A percentile compares a stretch with the other conserved stretches of the same genome.
Conservation (phyloP, 2,888 invertebrate species). For the Trachelus tabidus region DNA sequence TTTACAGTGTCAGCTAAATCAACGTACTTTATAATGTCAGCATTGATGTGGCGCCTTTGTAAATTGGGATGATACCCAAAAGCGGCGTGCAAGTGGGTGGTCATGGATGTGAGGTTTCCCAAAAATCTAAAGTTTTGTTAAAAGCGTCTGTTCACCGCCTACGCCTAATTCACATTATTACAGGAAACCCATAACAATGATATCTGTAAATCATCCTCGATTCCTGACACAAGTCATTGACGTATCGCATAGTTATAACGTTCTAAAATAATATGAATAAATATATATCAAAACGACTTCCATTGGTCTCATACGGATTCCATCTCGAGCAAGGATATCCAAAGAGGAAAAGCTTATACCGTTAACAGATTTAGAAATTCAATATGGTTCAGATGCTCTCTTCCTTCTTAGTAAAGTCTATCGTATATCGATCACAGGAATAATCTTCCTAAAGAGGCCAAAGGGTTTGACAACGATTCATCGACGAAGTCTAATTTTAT, state of each 20-base stretch:
- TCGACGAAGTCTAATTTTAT: neutral
- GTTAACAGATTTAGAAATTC: neutral
- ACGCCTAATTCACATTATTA: neutral
- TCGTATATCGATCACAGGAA: neutral
- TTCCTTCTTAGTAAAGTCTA: neutral
- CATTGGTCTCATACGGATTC: neutral
- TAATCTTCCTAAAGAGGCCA: neutral
- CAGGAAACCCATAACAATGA: neutral
- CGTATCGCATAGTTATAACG: neutral
- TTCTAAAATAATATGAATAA: neutral
- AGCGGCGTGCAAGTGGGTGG: neutral
- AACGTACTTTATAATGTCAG: neutral
- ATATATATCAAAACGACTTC: neutral
- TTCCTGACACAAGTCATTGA: neutral
- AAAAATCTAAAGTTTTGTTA: neutral
- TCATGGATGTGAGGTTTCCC: neutral
- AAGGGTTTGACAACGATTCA: constrained; percentile 8
- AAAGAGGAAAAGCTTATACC: neutral
- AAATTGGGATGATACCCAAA: neutral
- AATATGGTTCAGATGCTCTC: neutral
- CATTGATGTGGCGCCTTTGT: neutral
- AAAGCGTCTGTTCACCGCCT: neutral
- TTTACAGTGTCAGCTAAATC: neutral
- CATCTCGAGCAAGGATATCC: neutral
- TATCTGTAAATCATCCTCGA: neutral